phyloP scores from a whole-genome alignment of 2,888 invertebrate species.

The Nebria salina region DNA sequence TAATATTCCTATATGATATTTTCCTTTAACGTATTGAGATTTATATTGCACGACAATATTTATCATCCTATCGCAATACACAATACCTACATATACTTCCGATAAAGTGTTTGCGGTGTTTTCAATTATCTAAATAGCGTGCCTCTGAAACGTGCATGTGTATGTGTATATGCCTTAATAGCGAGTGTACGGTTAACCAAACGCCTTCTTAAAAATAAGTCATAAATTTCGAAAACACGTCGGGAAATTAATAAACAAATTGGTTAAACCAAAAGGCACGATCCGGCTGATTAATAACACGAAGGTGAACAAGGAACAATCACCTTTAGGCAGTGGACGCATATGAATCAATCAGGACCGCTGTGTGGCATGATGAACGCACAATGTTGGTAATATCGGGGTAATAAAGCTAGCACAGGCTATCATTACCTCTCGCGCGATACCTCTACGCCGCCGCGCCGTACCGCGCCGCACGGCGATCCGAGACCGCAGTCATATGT shows the following conservation, averaged over 20 bases:
- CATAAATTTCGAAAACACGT: slow-evolving; percentile 45
- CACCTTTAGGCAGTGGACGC: slow-evolving; percentile 34
- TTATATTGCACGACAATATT: background rate
- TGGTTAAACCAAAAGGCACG: slow-evolving; percentile 44
- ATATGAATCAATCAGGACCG: slow-evolving; percentile 44
- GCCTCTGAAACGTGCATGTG: background rate
- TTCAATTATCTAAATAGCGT: background rate
- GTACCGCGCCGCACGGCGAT: slow-evolving; percentile 4
- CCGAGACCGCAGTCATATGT: background rate
- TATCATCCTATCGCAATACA: background rate
- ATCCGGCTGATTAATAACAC: slow-evolving; percentile 44
- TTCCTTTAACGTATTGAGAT: background rate
- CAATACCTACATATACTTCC: background rate
- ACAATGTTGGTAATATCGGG: slow-evolving; percentile 46
- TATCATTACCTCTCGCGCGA: slow-evolving; percentile 40
- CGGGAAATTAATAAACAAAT: slow-evolving; percentile 46
- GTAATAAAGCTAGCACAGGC: slow-evolving; percentile 45
- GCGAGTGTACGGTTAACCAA: slow-evolving; percentile 10
- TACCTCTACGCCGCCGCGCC: slow-evolving; percentile 20
- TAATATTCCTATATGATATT: no score
- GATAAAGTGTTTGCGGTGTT: background rate
- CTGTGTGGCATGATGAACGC: slow-evolving; percentile 39
- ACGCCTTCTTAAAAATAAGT: slow-evolving; percentile 39
- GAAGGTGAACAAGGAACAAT: slow-evolving; percentile 22
- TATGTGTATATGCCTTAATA: background rate